These are phyloP conservation scores for Hafferia zeledoni DNA, from an alignment of 2,797 vertebrate species.

Conservation along the genomic window DNA sequence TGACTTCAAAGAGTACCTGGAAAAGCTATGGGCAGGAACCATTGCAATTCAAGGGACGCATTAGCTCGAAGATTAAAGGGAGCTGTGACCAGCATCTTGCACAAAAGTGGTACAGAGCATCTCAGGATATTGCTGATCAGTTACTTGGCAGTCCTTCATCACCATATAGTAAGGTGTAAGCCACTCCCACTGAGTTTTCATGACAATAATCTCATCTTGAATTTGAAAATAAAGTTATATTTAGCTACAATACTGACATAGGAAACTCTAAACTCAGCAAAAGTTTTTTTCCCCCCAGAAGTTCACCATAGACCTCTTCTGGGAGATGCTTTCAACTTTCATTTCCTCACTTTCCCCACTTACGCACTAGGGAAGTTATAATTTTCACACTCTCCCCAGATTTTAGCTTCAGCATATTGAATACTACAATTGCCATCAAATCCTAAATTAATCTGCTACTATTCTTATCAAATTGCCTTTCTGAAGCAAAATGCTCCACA, in stretches of 20 bases:
- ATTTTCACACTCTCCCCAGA: not conserved
- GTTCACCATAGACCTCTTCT: not conserved
- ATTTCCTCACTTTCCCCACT: not conserved
- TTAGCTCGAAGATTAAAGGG: not conserved
- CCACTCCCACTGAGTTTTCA: not conserved
- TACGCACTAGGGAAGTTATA: not conserved
- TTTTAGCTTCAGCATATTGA: not conserved
- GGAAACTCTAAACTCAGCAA: not conserved
- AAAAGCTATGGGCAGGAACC: not conserved
- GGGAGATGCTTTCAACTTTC: not conserved
- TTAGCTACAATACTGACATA: not conserved
- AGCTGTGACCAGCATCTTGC: not conserved
- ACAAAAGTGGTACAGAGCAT: not conserved
- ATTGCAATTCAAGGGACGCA: not conserved
- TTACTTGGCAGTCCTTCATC: not conserved
- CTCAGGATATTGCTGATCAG: not conserved
- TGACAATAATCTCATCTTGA: not conserved
- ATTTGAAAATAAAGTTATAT: not conserved
- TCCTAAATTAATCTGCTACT: not conserved
- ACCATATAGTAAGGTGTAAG: not conserved
- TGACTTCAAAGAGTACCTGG: not conserved
- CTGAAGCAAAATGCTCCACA: not conserved
- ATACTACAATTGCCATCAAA: not conserved
- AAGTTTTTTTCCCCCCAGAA: rapidly evolving
- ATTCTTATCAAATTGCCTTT: not conserved